These are phyloP conservation scores for Lutraria lutraria DNA, from an alignment of 2,888 invertebrate genomes.

Conservation along the genomic window DNA sequence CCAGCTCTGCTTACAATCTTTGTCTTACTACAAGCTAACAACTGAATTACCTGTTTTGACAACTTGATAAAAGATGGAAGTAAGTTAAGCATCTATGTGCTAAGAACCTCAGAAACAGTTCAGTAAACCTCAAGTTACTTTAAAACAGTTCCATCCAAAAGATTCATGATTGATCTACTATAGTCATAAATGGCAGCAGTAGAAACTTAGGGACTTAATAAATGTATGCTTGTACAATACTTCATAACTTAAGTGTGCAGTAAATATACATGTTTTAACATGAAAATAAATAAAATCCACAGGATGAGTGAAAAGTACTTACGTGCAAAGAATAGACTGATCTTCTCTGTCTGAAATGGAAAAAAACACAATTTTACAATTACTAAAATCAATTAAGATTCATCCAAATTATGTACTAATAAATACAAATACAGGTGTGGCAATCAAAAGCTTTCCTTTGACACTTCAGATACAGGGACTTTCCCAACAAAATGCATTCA, in stretches of 20 bases:
- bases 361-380: conserved; percentile 37
- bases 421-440: not conserved
- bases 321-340: conserved; percentile 99
- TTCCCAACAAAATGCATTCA: not conserved
- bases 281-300: not conserved
- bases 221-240: not conserved
- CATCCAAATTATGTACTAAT: not conserved
- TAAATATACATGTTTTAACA: not conserved
- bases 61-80: not conserved
- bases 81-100: not conserved
- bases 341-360: conserved; percentile 96
- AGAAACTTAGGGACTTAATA: not conserved
- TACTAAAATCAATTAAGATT: not conserved
- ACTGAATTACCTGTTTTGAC: not conserved
- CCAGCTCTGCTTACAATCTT: not conserved
- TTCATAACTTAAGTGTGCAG: not conserved
- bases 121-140: no score
- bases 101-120: no score
- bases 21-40: not conserved
- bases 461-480: not conserved
- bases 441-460: not conserved
- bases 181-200: not conserved
- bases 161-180: not conserved
- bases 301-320: conserved; percentile 76
- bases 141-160: not conserved